These are phyloP conservation scores for Endomychus coccineus DNA, from an alignment of 2,888 invertebrate species.

Conservation along the genomic window DNA sequence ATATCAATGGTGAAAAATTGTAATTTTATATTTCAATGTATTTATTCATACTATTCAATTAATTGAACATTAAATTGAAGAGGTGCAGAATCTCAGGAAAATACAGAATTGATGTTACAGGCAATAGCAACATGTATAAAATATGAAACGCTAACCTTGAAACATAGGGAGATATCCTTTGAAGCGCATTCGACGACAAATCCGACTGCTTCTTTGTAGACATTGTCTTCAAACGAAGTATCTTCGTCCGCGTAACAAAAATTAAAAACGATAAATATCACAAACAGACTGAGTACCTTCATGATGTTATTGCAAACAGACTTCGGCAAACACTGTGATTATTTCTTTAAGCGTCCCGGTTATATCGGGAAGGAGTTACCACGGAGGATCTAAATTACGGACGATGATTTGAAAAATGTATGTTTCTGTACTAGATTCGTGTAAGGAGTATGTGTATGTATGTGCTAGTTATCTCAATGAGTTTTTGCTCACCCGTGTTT, in stretches of 20 bases:
- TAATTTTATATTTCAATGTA: too few species aligned
- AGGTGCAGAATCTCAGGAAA: too few species aligned
- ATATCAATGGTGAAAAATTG: too few species aligned
- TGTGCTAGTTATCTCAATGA: slow-evolving; percentile 16
- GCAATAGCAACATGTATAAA: too few species aligned
- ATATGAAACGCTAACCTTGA: too few species aligned
- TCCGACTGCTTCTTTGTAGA: slow-evolving; percentile 56
- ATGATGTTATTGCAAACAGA: slow-evolving; percentile 15
- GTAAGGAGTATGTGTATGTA: slow-evolving; percentile 16
- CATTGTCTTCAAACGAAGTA: slow-evolving; percentile 48
- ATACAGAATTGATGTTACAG: too few species aligned
- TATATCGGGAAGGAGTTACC: slow-evolving; percentile 13
- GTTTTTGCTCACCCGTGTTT: slow-evolving; percentile 14
- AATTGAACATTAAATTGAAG: too few species aligned
- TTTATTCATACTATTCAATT: too few species aligned
- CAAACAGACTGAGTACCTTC: slow-evolving; percentile 14
- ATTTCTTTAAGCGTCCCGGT: slow-evolving; percentile 10
- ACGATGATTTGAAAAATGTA: slow-evolving; percentile 12
- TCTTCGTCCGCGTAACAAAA: slow-evolving; percentile 32
- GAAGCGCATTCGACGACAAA: slow-evolving; percentile 65
- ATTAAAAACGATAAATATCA: slow-evolving; percentile 11
- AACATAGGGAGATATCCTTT: slow-evolving; percentile 60
- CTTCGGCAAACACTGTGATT: slow-evolving; percentile 12
- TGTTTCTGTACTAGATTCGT: slow-evolving; percentile 17
- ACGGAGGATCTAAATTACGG: slow-evolving; percentile 8